Conservation (phyloP, 1,140 invertebrate genomes). For the Eurytemora carolleeae region DNA sequence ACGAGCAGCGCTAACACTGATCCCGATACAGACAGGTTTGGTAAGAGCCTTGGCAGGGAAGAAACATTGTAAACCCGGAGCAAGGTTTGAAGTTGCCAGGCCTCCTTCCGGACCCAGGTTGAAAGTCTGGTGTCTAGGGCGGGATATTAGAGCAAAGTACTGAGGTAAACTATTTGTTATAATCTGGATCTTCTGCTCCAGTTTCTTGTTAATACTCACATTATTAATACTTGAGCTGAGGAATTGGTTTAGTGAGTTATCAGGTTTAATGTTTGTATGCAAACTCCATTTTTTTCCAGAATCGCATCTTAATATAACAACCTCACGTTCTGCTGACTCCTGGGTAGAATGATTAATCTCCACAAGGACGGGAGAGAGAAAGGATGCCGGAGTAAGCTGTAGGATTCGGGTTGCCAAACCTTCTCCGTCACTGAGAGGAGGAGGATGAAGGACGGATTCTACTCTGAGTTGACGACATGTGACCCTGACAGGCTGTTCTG, state of each 20-base stretch:
- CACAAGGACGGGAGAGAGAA: neutral
- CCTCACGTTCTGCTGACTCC: neutral
- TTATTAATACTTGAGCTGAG: too few species aligned
- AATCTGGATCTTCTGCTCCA: too few species aligned
- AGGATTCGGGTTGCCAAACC: neutral
- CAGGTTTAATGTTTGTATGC: neutral
- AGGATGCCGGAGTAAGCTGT: neutral
- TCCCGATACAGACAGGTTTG: neutral
- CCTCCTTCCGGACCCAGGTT: neutral
- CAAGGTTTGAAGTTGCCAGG: neutral
- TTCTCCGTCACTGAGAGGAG: neutral
- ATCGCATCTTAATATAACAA: neutral
- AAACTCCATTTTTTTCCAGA: neutral
- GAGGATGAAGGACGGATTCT: neutral
- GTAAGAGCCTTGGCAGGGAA: neutral
- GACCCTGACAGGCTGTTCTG: neutral
- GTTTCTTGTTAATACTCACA: too few species aligned
- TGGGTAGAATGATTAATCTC: neutral
- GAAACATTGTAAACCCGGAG: neutral
- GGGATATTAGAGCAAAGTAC: neutral
- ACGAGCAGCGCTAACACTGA: neutral
- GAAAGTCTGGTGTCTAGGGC: neutral
- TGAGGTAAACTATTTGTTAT: neutral
- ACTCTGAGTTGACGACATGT: slow-evolving; percentile 1
- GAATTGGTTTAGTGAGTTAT: neutral